Conservation (phyloP, 1,140 invertebrate genomes). For the Thrips palmi region DNA sequence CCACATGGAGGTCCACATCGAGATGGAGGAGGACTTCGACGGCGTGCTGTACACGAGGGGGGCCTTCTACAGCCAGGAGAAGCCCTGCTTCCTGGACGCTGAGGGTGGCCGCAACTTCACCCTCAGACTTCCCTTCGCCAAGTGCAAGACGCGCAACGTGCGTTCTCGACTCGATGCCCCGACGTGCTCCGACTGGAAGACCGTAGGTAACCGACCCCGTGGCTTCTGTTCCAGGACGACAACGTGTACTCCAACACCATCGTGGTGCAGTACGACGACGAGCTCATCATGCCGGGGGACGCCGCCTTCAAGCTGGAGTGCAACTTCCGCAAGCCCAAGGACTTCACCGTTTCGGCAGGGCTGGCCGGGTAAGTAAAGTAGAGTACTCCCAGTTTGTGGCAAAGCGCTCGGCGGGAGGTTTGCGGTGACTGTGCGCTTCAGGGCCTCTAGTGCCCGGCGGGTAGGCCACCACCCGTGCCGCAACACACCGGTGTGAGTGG, state of each 20-base stretch:
- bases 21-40: conserved; percentile 32
- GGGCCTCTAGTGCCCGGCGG: too few species aligned
- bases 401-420: too few species aligned
- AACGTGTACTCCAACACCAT: conserved; percentile 33
- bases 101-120: conserved; percentile 25
- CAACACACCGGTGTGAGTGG: too few species aligned
- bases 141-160: conserved; percentile 31
- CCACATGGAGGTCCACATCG: conserved; percentile 30
- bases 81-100: conserved; percentile 34
- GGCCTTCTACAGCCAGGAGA: conserved; percentile 32
- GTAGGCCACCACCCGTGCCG: too few species aligned
- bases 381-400: too few species aligned
- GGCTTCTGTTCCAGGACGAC: conserved; percentile 23
- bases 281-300: conserved; percentile 39
- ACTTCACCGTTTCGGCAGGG: conserved; percentile 29
- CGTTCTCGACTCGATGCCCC: conserved; percentile 7
- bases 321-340: conserved; percentile 31
- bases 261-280: conserved; percentile 39
- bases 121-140: conserved; percentile 32
- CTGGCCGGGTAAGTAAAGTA: conserved; percentile 22
- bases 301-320: conserved; percentile 39
- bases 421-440: too few species aligned
- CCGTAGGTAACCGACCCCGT: too few species aligned
- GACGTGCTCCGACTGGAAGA: too few species aligned
- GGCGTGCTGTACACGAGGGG: conserved; percentile 41